Evolutionary conservation across 2,113 vertebrate species (phyloP).

Genomic region (Paracanthobrama guichenoti): DNA sequence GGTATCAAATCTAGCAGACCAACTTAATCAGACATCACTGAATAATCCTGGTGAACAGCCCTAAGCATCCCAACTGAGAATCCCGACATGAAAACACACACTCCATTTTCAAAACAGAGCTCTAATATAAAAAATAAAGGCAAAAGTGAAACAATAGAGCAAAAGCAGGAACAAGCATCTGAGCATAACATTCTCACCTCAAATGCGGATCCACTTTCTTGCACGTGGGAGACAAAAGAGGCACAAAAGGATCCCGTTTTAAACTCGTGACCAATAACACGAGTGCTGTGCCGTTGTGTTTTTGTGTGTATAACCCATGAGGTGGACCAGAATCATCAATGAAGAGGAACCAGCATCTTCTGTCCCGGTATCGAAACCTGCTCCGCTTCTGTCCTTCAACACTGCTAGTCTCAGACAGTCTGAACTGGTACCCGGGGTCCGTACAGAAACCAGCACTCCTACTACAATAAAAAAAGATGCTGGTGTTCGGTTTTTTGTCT

Average conservation of each 20-base stretch:
- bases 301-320: neutral
- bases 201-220: conserved; percentile 51
- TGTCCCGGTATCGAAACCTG: conserved; percentile 18
- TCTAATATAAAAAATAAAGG: neutral
- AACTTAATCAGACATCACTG: conserved; percentile 29
- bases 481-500: neutral
- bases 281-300: neutral
- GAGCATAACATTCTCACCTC: conserved; percentile 42
- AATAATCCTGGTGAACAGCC: conserved; percentile 9
- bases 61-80: conserved; percentile 1
- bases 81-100: neutral
- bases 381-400: conserved; percentile 16
- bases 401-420: neutral
- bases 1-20: neutral
- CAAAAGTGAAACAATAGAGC: conserved; percentile 45
- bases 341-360: conserved; percentile 3
- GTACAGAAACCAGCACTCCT: neutral
- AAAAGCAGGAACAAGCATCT: conserved; percentile 25
- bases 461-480: neutral
- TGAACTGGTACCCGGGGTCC: neutral
- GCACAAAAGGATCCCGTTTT: conserved; percentile 22
- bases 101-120: neutral
- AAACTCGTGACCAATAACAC: conserved; percentile 36
- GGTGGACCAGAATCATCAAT: neutral
- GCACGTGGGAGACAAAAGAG: conserved; percentile 34